A percentile compares a stretch with the other conserved stretches of the same genome.
Conservation (phyloP, 2,888 invertebrate genomes). For the Drosophila seclusa region DNA sequence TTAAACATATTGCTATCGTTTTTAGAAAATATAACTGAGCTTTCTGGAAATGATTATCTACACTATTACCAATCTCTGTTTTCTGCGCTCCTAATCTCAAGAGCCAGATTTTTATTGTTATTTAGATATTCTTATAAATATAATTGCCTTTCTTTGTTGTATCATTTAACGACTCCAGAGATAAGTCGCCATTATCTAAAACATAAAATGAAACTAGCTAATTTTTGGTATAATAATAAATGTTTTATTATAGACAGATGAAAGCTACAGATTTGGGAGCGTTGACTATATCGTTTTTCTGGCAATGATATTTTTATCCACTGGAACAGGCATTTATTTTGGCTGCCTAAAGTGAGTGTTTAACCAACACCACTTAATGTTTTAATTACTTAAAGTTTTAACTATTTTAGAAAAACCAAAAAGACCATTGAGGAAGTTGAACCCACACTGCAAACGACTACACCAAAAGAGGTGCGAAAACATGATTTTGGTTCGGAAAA, state of each 20-base stretch:
- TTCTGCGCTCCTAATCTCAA: neutral
- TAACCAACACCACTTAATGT: neutral
- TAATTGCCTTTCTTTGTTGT: slow-evolving; percentile 5
- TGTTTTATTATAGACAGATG: slow-evolving; percentile 35
- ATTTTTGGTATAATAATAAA: slow-evolving; percentile 14
- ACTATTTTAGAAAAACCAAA: slow-evolving; percentile 54
- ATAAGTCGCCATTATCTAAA: slow-evolving; percentile 25
- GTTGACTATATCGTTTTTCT: slow-evolving; percentile 90
- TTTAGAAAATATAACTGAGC: neutral
- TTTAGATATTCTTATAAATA: neutral
- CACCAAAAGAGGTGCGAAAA: slow-evolving; percentile 38
- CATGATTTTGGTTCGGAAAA: slow-evolving; percentile 85
- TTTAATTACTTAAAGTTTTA: neutral
- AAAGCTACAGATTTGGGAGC: slow-evolving; percentile 75
- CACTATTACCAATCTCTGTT: neutral
- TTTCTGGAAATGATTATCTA: neutral
- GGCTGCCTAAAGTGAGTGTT: slow-evolving; percentile 82
- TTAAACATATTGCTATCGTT: neutral
- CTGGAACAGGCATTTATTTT: slow-evolving; percentile 91
- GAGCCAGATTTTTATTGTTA: neutral
- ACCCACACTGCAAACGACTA: slow-evolving; percentile 45
- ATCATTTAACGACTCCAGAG: slow-evolving; percentile 5
- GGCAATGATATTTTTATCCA: slow-evolving; percentile 89
- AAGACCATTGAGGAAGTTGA: slow-evolving; percentile 50
- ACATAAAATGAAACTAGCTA: neutral